phyloP scores from a whole-genome alignment of 2,797 vertebrate species.

The Myotis myotis region DNA sequence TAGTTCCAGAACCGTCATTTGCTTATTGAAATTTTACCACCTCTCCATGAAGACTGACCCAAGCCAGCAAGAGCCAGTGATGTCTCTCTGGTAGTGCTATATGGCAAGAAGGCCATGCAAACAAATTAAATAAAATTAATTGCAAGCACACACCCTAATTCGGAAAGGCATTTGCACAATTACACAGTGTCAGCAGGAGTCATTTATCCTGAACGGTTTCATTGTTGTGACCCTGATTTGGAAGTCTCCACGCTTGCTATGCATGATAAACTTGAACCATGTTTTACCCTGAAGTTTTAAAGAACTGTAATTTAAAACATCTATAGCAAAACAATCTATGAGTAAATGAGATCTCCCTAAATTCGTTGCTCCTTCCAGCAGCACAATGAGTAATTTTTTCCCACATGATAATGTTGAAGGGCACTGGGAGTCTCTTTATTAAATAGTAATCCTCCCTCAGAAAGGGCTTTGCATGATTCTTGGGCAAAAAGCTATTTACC shows the following conservation, averaged over 20 bases:
- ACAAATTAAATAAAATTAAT: slow-evolving; percentile 57
- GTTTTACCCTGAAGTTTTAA: slow-evolving; percentile 70
- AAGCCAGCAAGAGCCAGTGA: neutral
- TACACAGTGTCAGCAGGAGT: slow-evolving; percentile 7
- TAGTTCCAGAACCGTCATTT: neutral
- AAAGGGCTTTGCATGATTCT: slow-evolving; percentile 37
- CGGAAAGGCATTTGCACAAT: slow-evolving; percentile 37
- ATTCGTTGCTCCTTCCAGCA: slow-evolving; percentile 44
- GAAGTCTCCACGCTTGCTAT: neutral
- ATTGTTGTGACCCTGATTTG: slow-evolving; percentile 67
- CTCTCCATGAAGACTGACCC: neutral
- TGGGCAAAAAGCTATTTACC: slow-evolving; percentile 22
- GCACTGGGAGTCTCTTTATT: slow-evolving; percentile 51
- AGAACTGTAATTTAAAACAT: slow-evolving; percentile 59
- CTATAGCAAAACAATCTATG: slow-evolving; percentile 40
- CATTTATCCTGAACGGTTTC: slow-evolving; percentile 52
- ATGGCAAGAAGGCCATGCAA: neutral
- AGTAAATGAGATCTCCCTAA: slow-evolving; percentile 42
- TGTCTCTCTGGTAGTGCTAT: neutral
- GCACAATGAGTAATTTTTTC: slow-evolving; percentile 42
- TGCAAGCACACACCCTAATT: slow-evolving; percentile 55
- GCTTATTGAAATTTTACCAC: neutral
- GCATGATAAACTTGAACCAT: slow-evolving; percentile 38
- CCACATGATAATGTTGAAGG: neutral
- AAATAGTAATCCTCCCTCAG: slow-evolving; percentile 49